Conservation (phyloP, 2,888 invertebrate species). For the Drosophila dives region DNA sequence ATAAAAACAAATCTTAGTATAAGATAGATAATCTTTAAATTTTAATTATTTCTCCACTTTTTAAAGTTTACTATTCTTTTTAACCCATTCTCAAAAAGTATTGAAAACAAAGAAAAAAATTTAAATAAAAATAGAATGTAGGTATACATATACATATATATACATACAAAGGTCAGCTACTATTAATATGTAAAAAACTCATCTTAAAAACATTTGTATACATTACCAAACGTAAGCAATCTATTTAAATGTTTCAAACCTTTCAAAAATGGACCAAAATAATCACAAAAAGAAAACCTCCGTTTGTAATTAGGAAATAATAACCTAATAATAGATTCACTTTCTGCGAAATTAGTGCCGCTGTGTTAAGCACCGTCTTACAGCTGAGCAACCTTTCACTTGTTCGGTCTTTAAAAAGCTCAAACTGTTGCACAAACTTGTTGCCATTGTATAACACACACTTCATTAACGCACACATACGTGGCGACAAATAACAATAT, state of each 20-base stretch:
- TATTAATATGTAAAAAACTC: not conserved
- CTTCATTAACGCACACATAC: constrained; percentile 59
- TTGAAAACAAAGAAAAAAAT: not conserved
- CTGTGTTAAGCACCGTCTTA: constrained; percentile 1
- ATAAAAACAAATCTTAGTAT: not conserved
- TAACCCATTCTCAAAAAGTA: not conserved
- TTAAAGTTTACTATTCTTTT: not conserved
- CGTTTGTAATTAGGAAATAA: not conserved
- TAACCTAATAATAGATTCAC: constrained; percentile 2
- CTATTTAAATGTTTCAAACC: not conserved
- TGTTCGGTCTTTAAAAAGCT: constrained; percentile 31
- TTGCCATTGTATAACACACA: constrained; percentile 66
- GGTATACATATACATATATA: too few relatives aligned
- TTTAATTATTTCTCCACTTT: not conserved
- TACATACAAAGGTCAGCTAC: not conserved
- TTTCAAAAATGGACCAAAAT: not conserved
- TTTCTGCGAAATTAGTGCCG: constrained; percentile 6
- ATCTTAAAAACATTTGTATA: not conserved
- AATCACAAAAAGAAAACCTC: not conserved
- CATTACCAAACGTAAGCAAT: not conserved
- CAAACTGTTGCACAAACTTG: constrained; percentile 70
- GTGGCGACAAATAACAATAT: constrained; percentile 63
- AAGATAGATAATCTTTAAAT: not conserved
- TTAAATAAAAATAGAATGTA: too few relatives aligned
- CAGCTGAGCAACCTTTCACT: constrained; percentile 22